phyloP scores from a whole-genome alignment of 2,797 vertebrate species.

The Sebastes steindachneri region DNA sequence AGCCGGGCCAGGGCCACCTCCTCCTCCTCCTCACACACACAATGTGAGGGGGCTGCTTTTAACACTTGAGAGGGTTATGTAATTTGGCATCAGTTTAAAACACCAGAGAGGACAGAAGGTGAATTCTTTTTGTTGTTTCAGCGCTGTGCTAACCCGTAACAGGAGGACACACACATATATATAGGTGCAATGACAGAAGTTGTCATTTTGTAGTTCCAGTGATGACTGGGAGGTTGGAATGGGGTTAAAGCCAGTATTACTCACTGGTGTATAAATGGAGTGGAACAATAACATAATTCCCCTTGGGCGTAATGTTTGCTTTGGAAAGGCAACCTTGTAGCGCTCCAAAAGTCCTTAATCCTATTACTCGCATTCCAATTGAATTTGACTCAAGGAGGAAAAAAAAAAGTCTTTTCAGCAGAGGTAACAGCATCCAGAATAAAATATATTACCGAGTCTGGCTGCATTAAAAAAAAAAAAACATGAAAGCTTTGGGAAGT shows the following conservation, averaged over 20 bases:
- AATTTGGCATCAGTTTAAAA: slow-evolving; percentile 55
- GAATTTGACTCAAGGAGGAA: slow-evolving; percentile 79
- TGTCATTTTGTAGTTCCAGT: slow-evolving; percentile 36
- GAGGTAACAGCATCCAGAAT: slow-evolving; percentile 73
- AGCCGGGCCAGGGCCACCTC: slow-evolving; percentile 24
- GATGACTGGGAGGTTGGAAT: slow-evolving; percentile 28
- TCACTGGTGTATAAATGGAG: slow-evolving; percentile 78
- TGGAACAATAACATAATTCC: slow-evolving; percentile 84
- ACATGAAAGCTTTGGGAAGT: slow-evolving; percentile 55
- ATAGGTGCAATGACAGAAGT: slow-evolving; percentile 16
- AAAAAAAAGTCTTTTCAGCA: slow-evolving; percentile 73
- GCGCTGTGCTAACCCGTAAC: slow-evolving; percentile 19
- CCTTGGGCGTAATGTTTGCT: slow-evolving; percentile 83
- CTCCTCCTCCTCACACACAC: slow-evolving; percentile 37
- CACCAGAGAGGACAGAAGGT: background rate
- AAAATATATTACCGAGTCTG: slow-evolving; percentile 57
- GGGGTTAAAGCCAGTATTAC: slow-evolving; percentile 69
- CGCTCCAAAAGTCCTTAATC: slow-evolving; percentile 84
- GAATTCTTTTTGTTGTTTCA: background rate
- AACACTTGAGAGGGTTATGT: slow-evolving; percentile 49
- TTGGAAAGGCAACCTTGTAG: slow-evolving; percentile 83
- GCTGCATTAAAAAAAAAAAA: slow-evolving; percentile 41
- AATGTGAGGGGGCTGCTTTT: slow-evolving; percentile 19
- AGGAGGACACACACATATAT: background rate
- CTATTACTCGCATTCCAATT: slow-evolving; percentile 86